A percentile compares a stretch with the other conserved stretches of the same genome.
Conservation (phyloP, 2,888 invertebrate species). For the Ectobius pallidus region DNA sequence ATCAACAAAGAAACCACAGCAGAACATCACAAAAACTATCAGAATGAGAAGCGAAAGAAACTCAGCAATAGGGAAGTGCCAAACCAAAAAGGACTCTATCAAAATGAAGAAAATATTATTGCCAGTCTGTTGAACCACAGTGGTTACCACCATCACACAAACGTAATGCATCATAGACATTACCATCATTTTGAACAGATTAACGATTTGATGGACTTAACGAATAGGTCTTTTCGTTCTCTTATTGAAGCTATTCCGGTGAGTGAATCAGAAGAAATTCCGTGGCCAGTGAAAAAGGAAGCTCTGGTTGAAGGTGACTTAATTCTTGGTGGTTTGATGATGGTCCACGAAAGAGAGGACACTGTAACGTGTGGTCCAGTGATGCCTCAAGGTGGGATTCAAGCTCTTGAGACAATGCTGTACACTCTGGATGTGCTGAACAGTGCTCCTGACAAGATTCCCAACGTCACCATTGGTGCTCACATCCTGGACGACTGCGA, state of each 20-base stretch:
- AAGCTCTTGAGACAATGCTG: conserved; percentile 89
- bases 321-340: conserved; percentile 90
- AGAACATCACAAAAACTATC: background rate
- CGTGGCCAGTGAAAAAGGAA: conserved; percentile 87
- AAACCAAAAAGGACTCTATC: background rate
- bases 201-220: background rate
- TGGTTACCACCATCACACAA: background rate
- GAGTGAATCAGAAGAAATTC: background rate
- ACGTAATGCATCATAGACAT: background rate
- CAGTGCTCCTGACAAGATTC: conserved; percentile 66
- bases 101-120: background rate
- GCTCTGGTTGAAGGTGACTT: conserved; percentile 88
- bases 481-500: conserved; percentile 94
- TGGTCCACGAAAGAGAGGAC: conserved; percentile 92
- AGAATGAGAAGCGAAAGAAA: background rate
- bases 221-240: background rate
- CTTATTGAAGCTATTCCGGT: background rate
- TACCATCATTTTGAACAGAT: background rate
- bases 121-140: background rate
- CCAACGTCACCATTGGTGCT: conserved; percentile 82
- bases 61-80: background rate
- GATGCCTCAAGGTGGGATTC: too few relatives aligned
- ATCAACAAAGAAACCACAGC: background rate
- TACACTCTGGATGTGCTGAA: conserved; percentile 86
- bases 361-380: conserved; percentile 88